Evolutionary conservation across 1,140 invertebrate genomes (phyloP), one percentile per base, ranked within the genome.

Genomic region (Caenorhabditis remanei): DNA sequence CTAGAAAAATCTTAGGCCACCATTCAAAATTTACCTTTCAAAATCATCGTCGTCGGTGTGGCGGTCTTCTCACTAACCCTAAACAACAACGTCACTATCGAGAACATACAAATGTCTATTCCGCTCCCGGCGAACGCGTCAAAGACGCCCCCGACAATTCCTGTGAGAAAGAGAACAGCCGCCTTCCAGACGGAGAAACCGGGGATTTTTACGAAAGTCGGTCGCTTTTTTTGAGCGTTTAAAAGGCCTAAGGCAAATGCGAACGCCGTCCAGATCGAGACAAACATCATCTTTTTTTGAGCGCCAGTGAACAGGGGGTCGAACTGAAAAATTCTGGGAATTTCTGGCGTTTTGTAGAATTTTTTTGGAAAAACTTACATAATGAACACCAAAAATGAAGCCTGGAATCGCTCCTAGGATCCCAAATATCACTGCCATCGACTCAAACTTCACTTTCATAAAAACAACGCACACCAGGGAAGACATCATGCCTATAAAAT

Each of bases 251-350:
- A 85, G 6, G 90, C 88, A 46, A 91, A 86, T 16, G 91, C 91
- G 85, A 92, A 92, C 19, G 91, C 48, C 5, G 85, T 85, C 85
- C 85, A 85, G 11, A 85, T 85, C 0, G 85, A 85, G 13, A 85
- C 85, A 63, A 92, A 92, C 40, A 88, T 58, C 90, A 92, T 91
- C 87, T 92, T 92, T 85, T 92, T 92, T 65, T 89, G 84, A 13
- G 71, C 24, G 0, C 56, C 65, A 4, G 83, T 85, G 79, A 91
- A 85, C 8, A 79, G n/a, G 9, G 86, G 87, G 50, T 90, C 90
- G 46, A 88, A 32, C 85, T 85, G 67, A 53, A 85, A 84, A 46
- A 40, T 24, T 50, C 14, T 50, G 8, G 14, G 4, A 50, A 4
- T 50, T 53, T 32, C 32, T 32, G 32, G 32, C 32, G 32, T 32